These are phyloP conservation scores for Hirundichthys speculiger DNA, from an alignment of 2,113 vertebrate species.

Conservation along the genomic window DNA sequence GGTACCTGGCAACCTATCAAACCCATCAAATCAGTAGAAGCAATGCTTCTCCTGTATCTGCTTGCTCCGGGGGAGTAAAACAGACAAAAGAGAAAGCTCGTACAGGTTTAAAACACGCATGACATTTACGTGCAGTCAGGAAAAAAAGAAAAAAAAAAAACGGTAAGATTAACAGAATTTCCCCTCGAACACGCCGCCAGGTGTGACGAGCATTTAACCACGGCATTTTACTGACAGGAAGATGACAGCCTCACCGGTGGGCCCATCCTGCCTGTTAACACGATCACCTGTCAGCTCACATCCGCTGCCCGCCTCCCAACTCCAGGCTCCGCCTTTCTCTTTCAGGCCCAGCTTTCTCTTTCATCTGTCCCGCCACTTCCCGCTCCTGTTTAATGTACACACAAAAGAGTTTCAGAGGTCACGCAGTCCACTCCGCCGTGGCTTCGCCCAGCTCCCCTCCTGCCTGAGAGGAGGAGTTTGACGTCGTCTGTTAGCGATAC, in stretches of 20 bases:
- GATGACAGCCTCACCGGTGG: slow-evolving; percentile 39
- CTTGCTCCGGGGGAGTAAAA: slow-evolving; percentile 32
- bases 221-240: slow-evolving; percentile 42
- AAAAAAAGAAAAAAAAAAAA: background rate
- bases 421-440: slow-evolving; percentile 35
- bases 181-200: slow-evolving; percentile 32
- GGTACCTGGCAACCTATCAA: slow-evolving; percentile 55
- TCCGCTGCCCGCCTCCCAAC: slow-evolving; percentile 31
- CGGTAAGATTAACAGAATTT: slow-evolving; percentile 7
- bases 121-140: background rate
- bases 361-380: slow-evolving; percentile 47
- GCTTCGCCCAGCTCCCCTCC: slow-evolving; percentile 41
- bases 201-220: slow-evolving; percentile 43
- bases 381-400: slow-evolving; percentile 32
- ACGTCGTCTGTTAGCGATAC: slow-evolving; percentile 63
- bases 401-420: slow-evolving; percentile 27
- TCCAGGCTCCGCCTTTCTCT: slow-evolving; percentile 56
- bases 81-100: slow-evolving; percentile 13
- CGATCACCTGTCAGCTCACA: slow-evolving; percentile 56
- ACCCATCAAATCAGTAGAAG: slow-evolving; percentile 29
- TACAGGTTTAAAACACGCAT: slow-evolving; percentile 15
- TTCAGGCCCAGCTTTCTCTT: slow-evolving; percentile 18
- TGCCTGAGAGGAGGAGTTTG: slow-evolving; percentile 50
- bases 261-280: slow-evolving; percentile 52
- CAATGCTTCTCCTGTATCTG: slow-evolving; percentile 28